Base-by-base conservation (phyloP, 2,888 invertebrate species). In the Tenthredo mesomela region DNA sequence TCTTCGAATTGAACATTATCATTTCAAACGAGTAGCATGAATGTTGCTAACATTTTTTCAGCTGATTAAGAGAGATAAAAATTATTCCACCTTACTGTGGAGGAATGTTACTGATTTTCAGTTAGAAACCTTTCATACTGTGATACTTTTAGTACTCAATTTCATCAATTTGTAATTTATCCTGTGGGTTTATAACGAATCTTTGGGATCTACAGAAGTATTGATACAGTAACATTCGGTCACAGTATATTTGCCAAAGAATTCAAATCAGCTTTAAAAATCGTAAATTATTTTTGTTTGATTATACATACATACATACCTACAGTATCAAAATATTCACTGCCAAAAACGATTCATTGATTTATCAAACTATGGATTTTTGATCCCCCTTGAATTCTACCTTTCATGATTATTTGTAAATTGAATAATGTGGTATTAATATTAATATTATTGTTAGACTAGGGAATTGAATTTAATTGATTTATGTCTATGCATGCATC, bases 201-300 rank as follows among this genome's bases (percentile, higher is more conserved):
- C 73, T 73, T 73, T 12, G 2, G 37, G 40, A 73, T 25, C 73
- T 15, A 73, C 29, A 25, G 7, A 40, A 43, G n/a, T 9, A 43
- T 43, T 73, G n/a, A 12, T 29, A 25, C 29, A 65, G 33, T 67
- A 67, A 67, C 12, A 67, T 18, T 67, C 29, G 12, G 21, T 18
- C 73, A 73, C 12, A 43, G 40, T 43, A 73, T 43, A 43, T 73
- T 73, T 73, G 43, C 43, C 40, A 40, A 73, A 73, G 73, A 43
- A 40, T 73, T 73, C 21, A 2, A 10, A 67, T 43, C 10, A 43
- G 43, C 25, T 73, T 40, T 29, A 70, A 10, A 9, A 61, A 61
- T 61, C 21, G 61, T 70, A 70, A 15, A 4, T n/a, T n/a, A 18
- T 37, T 70, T 18, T 9, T 43, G 10, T 43, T 73, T 21, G 21